Conservation (phyloP, 2,888 invertebrate species). For the Leptogaster cylindrica region DNA sequence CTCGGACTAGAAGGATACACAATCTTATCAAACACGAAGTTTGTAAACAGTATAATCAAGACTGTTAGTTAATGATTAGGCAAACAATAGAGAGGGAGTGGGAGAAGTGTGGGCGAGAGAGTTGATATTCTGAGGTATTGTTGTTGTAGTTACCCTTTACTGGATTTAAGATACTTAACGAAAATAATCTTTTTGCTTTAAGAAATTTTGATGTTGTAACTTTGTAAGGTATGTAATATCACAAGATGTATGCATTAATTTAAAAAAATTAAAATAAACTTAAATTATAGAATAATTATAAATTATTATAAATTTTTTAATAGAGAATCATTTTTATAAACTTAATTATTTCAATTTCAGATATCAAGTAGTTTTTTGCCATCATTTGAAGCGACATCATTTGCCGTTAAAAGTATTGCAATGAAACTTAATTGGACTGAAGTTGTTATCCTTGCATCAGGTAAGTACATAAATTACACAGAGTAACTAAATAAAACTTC, state of each 20-base stretch:
- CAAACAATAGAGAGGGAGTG: too few relatives aligned
- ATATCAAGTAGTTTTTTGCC: conserved; percentile 61
- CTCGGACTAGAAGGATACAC: too few relatives aligned
- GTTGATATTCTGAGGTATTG: too few relatives aligned
- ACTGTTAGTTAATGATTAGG: too few relatives aligned
- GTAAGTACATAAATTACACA: conserved; percentile 53
- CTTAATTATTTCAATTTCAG: conserved; percentile 52
- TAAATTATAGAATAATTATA: not conserved
- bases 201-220: not conserved
- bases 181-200: too few relatives aligned
- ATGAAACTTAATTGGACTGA: conserved; percentile 62
- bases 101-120: too few relatives aligned
- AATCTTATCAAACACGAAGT: too few relatives aligned
- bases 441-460: conserved; percentile 61
- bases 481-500: not conserved
- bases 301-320: not conserved
- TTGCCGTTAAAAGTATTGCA: conserved; percentile 61
- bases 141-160: not conserved
- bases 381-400: conserved; percentile 61
- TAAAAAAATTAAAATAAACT: not conserved
- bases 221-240: not conserved
- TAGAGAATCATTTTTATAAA: too few relatives aligned
- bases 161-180: too few relatives aligned
- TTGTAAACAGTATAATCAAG: too few relatives aligned
- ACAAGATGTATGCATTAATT: not conserved